Evolutionary conservation across 2,888 invertebrate species (phyloP).

Genomic region (Dichetophora obliterata): DNA sequence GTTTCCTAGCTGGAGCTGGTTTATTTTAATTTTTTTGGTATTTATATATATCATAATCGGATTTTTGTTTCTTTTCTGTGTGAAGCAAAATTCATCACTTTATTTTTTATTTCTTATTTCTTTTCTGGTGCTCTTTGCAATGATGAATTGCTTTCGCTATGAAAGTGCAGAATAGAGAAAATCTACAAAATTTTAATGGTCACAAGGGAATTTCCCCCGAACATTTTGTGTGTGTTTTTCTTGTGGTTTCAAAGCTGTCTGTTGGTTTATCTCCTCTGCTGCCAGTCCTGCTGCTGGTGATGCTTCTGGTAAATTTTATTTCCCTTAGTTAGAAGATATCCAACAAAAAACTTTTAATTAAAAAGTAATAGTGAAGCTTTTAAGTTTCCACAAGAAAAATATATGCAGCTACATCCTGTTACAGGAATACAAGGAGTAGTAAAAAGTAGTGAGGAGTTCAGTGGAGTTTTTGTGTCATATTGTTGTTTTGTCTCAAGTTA

Average conservation of each 20-base stretch:
- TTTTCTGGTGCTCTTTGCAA: constrained; percentile 6
- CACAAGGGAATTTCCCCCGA: constrained; percentile 28
- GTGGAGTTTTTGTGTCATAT: neutral
- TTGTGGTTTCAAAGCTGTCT: constrained; percentile 27
- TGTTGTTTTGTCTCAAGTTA: constrained; percentile 16
- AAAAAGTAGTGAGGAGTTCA: too few relatives aligned
- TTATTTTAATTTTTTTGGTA: too few relatives aligned
- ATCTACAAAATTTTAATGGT: constrained; percentile 35
- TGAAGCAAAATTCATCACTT: constrained; percentile 23
- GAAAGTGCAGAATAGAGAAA: constrained; percentile 30
- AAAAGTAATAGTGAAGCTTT: constrained; percentile 31
- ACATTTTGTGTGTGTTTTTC: constrained; percentile 34
- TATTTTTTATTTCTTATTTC: constrained; percentile 23
- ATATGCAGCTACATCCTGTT: neutral
- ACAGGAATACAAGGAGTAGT: neutral
- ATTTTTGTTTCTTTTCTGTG: constrained; percentile 19
- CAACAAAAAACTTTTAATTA: constrained; percentile 33
- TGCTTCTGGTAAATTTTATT: neutral
- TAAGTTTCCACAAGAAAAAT: constrained; percentile 1
- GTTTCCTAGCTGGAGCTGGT: too few relatives aligned
- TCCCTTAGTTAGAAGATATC: constrained; percentile 7
- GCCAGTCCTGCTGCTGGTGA: neutral
- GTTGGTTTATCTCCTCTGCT: constrained; percentile 28
- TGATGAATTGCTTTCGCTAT: constrained; percentile 33
- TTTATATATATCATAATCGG: constrained; percentile 19